Conservation (phyloP, 2,888 invertebrate species). For the Temnothorax unifasciatus region DNA sequence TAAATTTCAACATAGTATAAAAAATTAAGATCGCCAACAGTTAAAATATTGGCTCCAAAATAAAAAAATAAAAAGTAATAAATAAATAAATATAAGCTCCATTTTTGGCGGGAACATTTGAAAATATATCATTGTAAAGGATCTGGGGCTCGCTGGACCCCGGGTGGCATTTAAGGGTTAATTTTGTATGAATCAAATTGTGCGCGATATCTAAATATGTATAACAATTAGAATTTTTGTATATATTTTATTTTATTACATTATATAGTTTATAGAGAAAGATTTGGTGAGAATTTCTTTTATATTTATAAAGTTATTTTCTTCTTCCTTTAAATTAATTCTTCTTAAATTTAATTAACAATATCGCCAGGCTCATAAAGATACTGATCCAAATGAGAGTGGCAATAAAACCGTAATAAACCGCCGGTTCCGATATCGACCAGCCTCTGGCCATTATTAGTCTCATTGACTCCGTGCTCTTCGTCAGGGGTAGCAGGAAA, state of each 20-base stretch:
- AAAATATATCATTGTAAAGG: too few relatives aligned
- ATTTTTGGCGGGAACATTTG: too few relatives aligned
- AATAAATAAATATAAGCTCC: too few relatives aligned
- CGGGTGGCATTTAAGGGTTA: too few relatives aligned
- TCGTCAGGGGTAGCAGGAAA: constrained; percentile 93
- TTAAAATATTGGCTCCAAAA: too few relatives aligned
- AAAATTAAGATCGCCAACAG: too few relatives aligned
- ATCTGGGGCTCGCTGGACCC: too few relatives aligned
- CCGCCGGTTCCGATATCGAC: constrained; percentile 90
- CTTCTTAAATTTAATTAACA: constrained; percentile 94
- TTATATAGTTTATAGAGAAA: neutral
- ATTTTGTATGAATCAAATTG: neutral
- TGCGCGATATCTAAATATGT: neutral
- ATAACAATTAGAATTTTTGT: neutral
- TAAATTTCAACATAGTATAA: too few relatives aligned
- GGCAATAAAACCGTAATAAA: constrained; percentile 94
- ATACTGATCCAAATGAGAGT: constrained; percentile 93
- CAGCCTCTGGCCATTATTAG: constrained; percentile 95
- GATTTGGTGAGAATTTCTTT: constrained; percentile 3
- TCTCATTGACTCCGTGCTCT: constrained; percentile 95
- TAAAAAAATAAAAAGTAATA: too few relatives aligned
- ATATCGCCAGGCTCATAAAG: constrained; percentile 91
- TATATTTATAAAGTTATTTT: constrained; percentile 4
- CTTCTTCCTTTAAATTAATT: constrained; percentile 87
- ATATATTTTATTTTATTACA: constrained; percentile 21